A percentile compares a stretch with the other conserved stretches of the same genome.
These are phyloP conservation scores for Brachionus koreanus DNA, from an alignment of 1,140 invertebrate species.

Conservation along the genomic window DNA sequence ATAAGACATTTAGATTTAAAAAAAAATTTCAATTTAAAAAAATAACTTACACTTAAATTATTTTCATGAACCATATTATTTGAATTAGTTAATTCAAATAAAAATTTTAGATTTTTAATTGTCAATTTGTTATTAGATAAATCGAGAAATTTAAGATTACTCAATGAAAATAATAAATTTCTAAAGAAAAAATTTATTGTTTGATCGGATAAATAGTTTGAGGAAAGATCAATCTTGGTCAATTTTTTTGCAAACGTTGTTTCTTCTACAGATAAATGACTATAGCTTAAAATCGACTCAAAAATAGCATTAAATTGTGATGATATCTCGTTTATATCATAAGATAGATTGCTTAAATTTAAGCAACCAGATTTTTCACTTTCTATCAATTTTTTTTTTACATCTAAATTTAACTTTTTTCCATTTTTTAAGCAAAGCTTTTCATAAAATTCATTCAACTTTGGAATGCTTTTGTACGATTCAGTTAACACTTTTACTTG, in stretches of 20 bases:
- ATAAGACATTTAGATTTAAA: neutral
- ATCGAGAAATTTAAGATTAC: neutral
- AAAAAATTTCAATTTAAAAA: neutral
- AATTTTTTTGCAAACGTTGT: neutral
- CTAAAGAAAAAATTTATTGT: neutral
- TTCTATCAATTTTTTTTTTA: neutral
- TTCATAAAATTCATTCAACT: slow-evolving; percentile 20
- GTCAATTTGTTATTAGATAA: slow-evolving; percentile 7
- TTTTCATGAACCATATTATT: neutral
- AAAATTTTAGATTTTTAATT: neutral
- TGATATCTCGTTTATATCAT: neutral
- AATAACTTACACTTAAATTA: neutral
- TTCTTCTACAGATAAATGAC: neutral
- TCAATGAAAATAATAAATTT: neutral
- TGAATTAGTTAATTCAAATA: neutral
- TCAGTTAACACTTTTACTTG: slow-evolving; percentile 39
- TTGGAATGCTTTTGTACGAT: neutral
- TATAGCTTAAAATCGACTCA: neutral
- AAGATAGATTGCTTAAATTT: neutral
- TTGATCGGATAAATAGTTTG: slow-evolving; percentile 8
- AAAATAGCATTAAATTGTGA: slow-evolving; percentile 1
- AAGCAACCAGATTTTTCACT: slow-evolving; percentile 7
- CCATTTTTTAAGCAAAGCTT: neutral
- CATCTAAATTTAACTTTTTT: neutral
- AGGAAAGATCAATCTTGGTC: slow-evolving; percentile 11